Percentiles rank a stretch among this genome's conserved stretches.
These are phyloP conservation scores for Myiagra hebetior DNA, from an alignment of 2,113 vertebrate genomes.

Conservation along the genomic window DNA sequence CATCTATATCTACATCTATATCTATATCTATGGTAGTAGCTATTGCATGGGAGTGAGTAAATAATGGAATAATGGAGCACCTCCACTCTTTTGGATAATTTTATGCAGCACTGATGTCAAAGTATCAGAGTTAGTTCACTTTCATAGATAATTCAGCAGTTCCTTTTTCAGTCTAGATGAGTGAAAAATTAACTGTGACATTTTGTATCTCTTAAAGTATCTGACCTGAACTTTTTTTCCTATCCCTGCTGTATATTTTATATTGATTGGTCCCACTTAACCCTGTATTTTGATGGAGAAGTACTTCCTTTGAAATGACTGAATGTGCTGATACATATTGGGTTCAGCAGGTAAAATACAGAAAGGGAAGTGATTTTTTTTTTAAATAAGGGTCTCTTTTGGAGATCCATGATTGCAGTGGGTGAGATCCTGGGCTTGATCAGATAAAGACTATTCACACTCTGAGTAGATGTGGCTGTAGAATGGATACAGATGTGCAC, in stretches of 20 bases:
- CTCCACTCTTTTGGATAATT: background rate
- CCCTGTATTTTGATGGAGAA: background rate
- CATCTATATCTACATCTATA: fast-evolving
- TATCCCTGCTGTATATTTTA: background rate
- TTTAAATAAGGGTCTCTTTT: background rate
- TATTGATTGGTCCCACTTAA: constrained; percentile 38
- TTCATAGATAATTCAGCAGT: constrained; percentile 53
- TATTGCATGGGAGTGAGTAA: background rate
- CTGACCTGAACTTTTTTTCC: background rate
- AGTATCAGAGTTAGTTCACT: constrained; percentile 29
- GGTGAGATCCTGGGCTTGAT: background rate
- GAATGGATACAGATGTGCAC: background rate
- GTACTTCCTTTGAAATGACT: background rate
- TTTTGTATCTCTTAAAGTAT: constrained; percentile 19
- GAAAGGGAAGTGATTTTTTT: background rate
- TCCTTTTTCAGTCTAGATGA: background rate
- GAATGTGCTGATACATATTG: background rate
- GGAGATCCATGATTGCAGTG: background rate
- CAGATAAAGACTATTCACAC: background rate
- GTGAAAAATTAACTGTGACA: constrained; percentile 50
- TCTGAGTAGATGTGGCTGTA: background rate
- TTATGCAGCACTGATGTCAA: constrained; percentile 13
- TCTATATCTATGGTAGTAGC: background rate
- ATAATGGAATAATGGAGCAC: background rate
- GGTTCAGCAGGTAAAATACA: background rate